Conservation (phyloP, 2,113 vertebrate genomes). For the Spea multiplicata region DNA sequence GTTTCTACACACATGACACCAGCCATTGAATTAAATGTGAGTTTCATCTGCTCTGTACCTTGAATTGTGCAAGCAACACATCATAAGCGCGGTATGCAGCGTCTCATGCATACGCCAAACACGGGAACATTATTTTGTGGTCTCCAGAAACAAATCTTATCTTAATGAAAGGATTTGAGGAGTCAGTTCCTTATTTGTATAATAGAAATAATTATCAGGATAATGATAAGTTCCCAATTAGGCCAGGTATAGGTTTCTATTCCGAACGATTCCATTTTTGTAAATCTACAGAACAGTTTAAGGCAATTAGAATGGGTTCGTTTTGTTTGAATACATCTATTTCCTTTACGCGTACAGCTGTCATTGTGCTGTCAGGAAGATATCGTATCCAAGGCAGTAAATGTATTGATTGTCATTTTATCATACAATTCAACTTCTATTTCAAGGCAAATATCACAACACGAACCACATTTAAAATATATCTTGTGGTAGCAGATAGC, state of each 20-base stretch:
- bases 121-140: too few relatives aligned
- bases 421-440: conserved; percentile 27
- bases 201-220: neutral
- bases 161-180: too few relatives aligned
- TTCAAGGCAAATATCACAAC: conserved; percentile 25
- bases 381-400: conserved; percentile 4
- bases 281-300: neutral
- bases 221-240: neutral
- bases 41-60: too few relatives aligned
- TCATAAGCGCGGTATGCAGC: too few relatives aligned
- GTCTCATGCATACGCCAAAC: too few relatives aligned
- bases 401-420: conserved; percentile 21
- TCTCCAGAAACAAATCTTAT: too few relatives aligned
- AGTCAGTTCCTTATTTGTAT: neutral
- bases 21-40: too few relatives aligned
- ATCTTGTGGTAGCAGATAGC: conserved; percentile 6
- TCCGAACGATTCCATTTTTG: neutral
- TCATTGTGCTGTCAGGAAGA: conserved; percentile 25
- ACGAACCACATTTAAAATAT: conserved; percentile 13
- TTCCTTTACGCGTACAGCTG: conserved; percentile 22
- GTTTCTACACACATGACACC: too few relatives aligned
- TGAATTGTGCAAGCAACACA: too few relatives aligned
- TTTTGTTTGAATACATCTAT: conserved; percentile 4
- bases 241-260: neutral
- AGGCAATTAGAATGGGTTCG: neutral